Percentiles rank a stretch among this genome's conserved stretches.
Conservation (phyloP, 2,113 vertebrate species). For the Ginglymostoma cirratum region DNA sequence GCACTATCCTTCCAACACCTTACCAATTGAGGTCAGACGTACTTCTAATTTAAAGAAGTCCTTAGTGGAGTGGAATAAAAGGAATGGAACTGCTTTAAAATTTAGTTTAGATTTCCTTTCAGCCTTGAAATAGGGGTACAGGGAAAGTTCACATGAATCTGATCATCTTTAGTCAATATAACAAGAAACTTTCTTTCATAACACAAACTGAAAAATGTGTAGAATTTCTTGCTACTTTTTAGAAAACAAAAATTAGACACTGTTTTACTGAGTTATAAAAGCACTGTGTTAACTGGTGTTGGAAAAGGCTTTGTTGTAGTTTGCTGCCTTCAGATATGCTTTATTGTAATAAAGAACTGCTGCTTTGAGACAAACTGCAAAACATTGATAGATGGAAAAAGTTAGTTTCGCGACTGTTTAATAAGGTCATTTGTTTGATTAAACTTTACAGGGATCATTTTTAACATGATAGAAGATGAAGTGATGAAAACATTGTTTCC, state of each 20-base stretch:
- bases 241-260: background rate
- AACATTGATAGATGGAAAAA: constrained; percentile 1
- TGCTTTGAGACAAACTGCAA: background rate
- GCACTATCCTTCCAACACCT: background rate
- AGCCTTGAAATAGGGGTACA: background rate
- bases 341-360: background rate
- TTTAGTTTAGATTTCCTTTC: background rate
- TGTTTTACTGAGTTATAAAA: background rate
- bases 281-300: background rate
- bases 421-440: constrained; percentile 14
- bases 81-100: background rate
- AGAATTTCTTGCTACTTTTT: background rate
- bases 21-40: background rate
- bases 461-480: background rate
- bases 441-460: background rate
- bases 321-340: background rate
- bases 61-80: background rate
- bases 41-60: background rate
- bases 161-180: background rate
- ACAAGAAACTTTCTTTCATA: background rate
- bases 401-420: background rate
- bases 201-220: background rate
- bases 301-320: background rate
- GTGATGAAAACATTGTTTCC: background rate
- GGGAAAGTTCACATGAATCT: background rate